Evolutionary conservation across 1,140 invertebrate genomes (phyloP).

Genomic region (Diabrotica undecimpunctata): DNA sequence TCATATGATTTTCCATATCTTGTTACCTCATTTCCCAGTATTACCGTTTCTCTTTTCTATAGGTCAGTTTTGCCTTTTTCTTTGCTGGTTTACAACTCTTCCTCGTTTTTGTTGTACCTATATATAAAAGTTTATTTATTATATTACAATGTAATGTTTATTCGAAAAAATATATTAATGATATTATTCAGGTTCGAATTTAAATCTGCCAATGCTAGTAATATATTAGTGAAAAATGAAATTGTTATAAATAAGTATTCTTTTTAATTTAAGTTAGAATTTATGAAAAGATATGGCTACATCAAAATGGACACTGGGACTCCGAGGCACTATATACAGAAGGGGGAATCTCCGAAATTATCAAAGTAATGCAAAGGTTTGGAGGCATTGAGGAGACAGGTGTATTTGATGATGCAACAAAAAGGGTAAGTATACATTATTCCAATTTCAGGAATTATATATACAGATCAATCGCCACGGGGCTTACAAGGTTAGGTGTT

Average conservation of each 20-base stretch:
- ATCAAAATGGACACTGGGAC: conserved; percentile 47
- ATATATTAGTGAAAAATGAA: no score
- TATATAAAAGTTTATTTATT: no score
- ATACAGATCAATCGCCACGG: neutral
- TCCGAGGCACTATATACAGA: conserved; percentile 57
- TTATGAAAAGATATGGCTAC: conserved; percentile 64
- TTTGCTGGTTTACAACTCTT: no score
- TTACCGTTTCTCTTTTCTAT: no score
- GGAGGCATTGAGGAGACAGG: conserved; percentile 64
- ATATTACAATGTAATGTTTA: no score
- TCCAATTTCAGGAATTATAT: neutral
- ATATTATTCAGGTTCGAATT: no score
- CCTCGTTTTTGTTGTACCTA: no score
- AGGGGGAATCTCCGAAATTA: conserved; percentile 55
- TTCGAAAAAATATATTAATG: no score
- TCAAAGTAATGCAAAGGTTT: conserved; percentile 63
- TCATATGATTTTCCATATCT: no score
- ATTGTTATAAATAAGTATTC: neutral
- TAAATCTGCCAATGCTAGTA: no score
- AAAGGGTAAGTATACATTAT: conserved; percentile 48
- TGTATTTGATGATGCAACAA: conserved; percentile 57
- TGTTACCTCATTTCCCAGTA: no score
- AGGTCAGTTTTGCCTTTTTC: no score
- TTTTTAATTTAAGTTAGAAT: conserved; percentile 52
- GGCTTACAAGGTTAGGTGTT: neutral